Evolutionary conservation across 2,113 vertebrate genomes (phyloP).

Genomic region (Strix uralensis): DNA sequence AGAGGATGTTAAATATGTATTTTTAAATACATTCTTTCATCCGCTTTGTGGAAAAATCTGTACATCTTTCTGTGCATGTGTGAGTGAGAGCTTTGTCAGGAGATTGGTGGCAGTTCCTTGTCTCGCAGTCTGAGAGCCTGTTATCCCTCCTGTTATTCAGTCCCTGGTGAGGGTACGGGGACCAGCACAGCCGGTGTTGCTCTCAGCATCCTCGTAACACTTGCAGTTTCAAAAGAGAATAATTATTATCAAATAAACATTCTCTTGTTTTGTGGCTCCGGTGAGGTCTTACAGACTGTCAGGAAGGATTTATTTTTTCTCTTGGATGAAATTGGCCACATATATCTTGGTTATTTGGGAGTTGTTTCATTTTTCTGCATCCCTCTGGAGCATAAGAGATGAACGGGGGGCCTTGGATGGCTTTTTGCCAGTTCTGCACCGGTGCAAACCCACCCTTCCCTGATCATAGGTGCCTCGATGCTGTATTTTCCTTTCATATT

Average conservation of each 20-base stretch:
- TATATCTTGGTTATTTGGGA: constrained; percentile 29
- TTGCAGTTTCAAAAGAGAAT: not conserved
- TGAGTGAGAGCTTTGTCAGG: constrained; percentile 25
- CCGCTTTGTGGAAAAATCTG: not conserved
- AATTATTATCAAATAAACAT: constrained; percentile 39
- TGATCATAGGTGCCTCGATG: not conserved
- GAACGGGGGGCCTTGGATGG: not conserved
- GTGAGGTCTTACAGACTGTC: constrained; percentile 1
- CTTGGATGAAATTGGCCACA: not conserved
- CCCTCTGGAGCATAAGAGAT: not conserved
- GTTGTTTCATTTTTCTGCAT: constrained; percentile 13
- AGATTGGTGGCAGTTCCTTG: not conserved
- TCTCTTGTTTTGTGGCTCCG: not conserved
- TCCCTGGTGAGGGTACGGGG: fast-evolving
- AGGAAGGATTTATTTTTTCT: constrained; percentile 40
- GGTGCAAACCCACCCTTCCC: not conserved
- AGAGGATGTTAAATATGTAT: not conserved
- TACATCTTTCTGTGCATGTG: not conserved
- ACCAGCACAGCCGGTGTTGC: not conserved
- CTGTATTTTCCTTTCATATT: not conserved
- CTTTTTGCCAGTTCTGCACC: not conserved
- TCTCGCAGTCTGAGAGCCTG: not conserved
- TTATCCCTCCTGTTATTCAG: not conserved
- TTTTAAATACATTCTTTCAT: constrained; percentile 16
- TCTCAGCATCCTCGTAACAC: not conserved